Base-by-base conservation (phyloP, 2,888 invertebrate species). In the Sarcophaga variegata region DNA sequence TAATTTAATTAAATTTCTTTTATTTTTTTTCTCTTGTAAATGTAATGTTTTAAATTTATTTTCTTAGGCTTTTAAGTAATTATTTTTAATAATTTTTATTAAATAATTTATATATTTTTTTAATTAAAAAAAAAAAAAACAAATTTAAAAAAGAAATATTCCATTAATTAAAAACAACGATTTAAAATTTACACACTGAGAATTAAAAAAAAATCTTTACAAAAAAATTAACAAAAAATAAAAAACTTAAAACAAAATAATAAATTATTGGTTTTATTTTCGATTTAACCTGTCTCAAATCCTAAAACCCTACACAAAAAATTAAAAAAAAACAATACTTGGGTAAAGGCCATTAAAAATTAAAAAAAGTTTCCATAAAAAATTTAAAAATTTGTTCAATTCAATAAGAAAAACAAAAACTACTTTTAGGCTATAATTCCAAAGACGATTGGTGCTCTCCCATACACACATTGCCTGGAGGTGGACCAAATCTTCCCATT, bases 391-490 rank as follows among this genome's bases (percentile, higher is more conserved):
- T 67, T 59, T 37, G 14, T 59, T 11, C 27, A 59, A 37, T 59
- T 70, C 17, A 37, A 45, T 8, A 47, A n/a, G 3, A 63, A 62
- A 71, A 45, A 63, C 14, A 64, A 45, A 37, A 79, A 8, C 20
- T 62, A 17, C 59, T 66, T 75, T 70, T 67, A 92, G 92, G 92
- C 87, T 92, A 91, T 87, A 92, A 90, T 89, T 90, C 88, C 89
- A 92, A 92, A 90, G 93, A 93, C 67, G 93, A 93, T 88, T 93
- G 93, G 93, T 92, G 92, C 66, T 90, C 92, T 47, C 90, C 91
- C 47, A 82, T 89, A 59, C 88, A 89, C 45, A 89, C 89, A n/a
- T 85, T 91, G 85, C 88, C 89, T 22, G 82, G 82, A 47, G 88
- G 87, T 47, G 89, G 89, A 71, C 89, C 91, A 67, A 92, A 92